Percentiles rank a stretch among this genome's conserved stretches.
phyloP scores from a whole-genome alignment of 2,797 vertebrate species.

The Poecilia gillii region DNA sequence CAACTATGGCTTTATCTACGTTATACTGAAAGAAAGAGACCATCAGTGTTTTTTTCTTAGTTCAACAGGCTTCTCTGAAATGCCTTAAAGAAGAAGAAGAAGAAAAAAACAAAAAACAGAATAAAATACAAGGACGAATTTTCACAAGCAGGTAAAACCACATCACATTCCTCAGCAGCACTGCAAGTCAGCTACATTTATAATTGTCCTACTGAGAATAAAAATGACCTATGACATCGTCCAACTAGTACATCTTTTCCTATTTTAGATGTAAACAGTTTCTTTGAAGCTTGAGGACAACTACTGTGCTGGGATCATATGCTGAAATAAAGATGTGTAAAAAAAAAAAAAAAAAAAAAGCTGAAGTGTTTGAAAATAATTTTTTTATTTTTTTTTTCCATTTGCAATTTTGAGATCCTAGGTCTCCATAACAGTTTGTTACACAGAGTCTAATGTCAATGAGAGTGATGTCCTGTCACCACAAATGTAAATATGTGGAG shows the following conservation, averaged over 20 bases:
- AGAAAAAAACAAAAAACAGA: conserved; percentile 33
- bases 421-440: not conserved
- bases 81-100: conserved; percentile 49
- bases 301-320: not conserved
- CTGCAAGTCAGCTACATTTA: conserved; percentile 10
- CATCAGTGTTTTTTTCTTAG: conserved; percentile 19
- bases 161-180: conserved; percentile 12
- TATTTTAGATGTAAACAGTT: not conserved
- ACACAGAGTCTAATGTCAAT: not conserved
- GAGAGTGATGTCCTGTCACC: not conserved
- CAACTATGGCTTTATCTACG: conserved; percentile 95
- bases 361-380: not conserved
- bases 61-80: conserved; percentile 27
- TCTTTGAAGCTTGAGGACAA: not conserved
- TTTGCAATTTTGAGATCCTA: not conserved
- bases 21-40: conserved; percentile 86
- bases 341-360: not conserved
- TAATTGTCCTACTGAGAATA: not conserved
- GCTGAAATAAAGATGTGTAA: not conserved
- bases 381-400: not conserved
- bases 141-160: conserved; percentile 26
- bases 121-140: conserved; percentile 33
- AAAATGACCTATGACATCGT: not conserved
- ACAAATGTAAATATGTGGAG: not conserved
- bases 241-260: not conserved